Evolutionary conservation across 2,888 invertebrate genomes (phyloP).

Genomic region (Drosophila acutilabella): DNA sequence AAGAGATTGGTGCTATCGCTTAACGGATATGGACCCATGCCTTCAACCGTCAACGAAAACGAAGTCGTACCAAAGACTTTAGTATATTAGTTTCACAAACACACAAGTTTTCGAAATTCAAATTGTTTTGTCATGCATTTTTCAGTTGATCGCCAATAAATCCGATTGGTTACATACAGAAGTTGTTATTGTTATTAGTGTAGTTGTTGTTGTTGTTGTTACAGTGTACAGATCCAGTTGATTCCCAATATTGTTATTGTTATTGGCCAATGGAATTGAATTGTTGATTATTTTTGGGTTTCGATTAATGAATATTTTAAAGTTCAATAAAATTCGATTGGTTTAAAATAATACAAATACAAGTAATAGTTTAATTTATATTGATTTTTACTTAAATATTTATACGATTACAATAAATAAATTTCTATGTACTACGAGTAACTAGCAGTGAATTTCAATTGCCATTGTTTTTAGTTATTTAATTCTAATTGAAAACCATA

Average conservation of each 20-base stretch:
- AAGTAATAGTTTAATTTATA: conserved; percentile 59
- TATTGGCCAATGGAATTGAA: conserved; percentile 45
- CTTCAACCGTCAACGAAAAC: conserved; percentile 86
- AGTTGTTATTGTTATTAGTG: conserved; percentile 33
- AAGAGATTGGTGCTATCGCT: conserved; percentile 85
- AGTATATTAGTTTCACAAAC: conserved; percentile 58
- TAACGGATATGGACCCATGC: conserved; percentile 86
- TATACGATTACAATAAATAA: conserved; percentile 13
- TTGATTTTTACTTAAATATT: conserved; percentile 22
- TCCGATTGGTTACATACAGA: conserved; percentile 68
- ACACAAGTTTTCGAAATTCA: conserved; percentile 33
- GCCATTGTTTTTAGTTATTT: conserved; percentile 1
- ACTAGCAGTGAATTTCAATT: conserved; percentile 23
- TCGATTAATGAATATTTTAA: conserved; percentile 32
- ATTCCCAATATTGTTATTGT: conserved; percentile 53
- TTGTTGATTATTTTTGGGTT: conserved; percentile 58
- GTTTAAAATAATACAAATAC: conserved; percentile 62
- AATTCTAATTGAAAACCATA: not conserved
- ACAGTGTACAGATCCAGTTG: conserved; percentile 57
- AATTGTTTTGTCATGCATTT: conserved; percentile 59
- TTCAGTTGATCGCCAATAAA: conserved; percentile 52
- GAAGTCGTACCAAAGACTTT: conserved; percentile 85
- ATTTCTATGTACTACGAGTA: not conserved
- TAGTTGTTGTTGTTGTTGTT: conserved; percentile 53
- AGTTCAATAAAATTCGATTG: conserved; percentile 38